phyloP scores from a whole-genome alignment of 2,888 invertebrate genomes.

The Hemistola chrysoprasaria region DNA sequence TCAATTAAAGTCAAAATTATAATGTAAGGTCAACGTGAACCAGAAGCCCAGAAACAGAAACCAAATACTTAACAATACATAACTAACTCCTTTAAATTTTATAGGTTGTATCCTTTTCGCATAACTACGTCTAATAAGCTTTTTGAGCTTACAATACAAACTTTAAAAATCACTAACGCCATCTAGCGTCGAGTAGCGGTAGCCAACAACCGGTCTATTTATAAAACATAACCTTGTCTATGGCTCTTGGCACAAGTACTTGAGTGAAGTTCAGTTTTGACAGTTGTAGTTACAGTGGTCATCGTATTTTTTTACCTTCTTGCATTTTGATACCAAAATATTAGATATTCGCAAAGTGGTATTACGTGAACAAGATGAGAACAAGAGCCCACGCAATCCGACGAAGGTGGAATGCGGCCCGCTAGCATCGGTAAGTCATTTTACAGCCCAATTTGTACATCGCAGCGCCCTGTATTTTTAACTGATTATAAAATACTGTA shows the following conservation, averaged over 20 bases:
- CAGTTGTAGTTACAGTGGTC: slow-evolving; percentile 79
- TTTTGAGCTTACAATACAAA: neutral
- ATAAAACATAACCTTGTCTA: slow-evolving; percentile 73
- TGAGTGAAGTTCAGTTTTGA: slow-evolving; percentile 79
- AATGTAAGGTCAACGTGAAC: no score
- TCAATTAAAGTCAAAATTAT: no score
- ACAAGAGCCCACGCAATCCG: slow-evolving; percentile 77
- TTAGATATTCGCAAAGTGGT: slow-evolving; percentile 79
- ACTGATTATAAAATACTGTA: slow-evolving; percentile 81
- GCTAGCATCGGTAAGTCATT: slow-evolving; percentile 74
- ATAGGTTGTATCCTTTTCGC: no score
- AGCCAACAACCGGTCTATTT: slow-evolving; percentile 50
- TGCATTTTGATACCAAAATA: slow-evolving; percentile 82
- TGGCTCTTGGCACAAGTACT: slow-evolving; percentile 68
- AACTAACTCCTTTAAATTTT: no score
- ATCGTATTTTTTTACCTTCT: slow-evolving; percentile 76
- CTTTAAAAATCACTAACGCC: slow-evolving; percentile 31
- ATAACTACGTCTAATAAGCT: neutral
- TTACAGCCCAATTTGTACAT: slow-evolving; percentile 45
- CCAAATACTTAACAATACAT: no score
- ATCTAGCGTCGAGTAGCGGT: slow-evolving; percentile 58
- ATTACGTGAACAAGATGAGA: slow-evolving; percentile 82
- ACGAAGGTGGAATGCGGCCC: slow-evolving; percentile 77
- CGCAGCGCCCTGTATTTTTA: slow-evolving; percentile 74
- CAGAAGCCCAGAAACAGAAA: no score